Evolutionary conservation across 2,888 invertebrate species (phyloP).

Genomic region (Brenthis daphne): DNA sequence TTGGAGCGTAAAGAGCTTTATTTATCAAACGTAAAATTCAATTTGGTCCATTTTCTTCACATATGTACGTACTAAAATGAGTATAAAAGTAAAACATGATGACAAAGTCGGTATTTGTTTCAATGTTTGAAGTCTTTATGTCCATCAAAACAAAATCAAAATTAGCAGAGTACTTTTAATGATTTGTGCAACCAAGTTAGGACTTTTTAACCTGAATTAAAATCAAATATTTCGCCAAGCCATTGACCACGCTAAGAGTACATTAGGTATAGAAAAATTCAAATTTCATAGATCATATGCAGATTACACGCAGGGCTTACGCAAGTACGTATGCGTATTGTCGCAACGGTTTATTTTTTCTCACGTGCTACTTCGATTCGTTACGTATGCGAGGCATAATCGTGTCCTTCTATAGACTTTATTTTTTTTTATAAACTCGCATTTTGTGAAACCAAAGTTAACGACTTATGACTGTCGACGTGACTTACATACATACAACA

Average conservation of each 20-base stretch:
- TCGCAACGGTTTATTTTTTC: slow-evolving; percentile 51
- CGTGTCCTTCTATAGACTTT: slow-evolving; percentile 61
- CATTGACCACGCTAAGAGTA: no score
- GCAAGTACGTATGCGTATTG: slow-evolving; percentile 40
- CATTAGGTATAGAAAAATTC: slow-evolving; percentile 14
- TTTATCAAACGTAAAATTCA: slow-evolving; percentile 63
- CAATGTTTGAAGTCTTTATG: slow-evolving; percentile 11
- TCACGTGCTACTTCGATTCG: slow-evolving; percentile 63
- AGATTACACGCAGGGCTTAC: slow-evolving; percentile 22
- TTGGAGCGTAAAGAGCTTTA: slow-evolving; percentile 67
- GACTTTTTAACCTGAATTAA: background rate
- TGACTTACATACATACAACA: slow-evolving; percentile 70
- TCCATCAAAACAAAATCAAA: slow-evolving; percentile 5
- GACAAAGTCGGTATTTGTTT: slow-evolving; percentile 6
- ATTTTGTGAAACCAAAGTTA: slow-evolving; percentile 55
- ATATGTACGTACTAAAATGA: slow-evolving; percentile 3
- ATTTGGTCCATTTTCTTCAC: slow-evolving; percentile 18
- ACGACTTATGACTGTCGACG: slow-evolving; percentile 75
- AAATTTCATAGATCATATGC: slow-evolving; percentile 24
- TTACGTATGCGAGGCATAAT: slow-evolving; percentile 54
- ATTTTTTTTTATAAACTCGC: slow-evolving; percentile 60
- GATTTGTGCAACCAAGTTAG: background rate
- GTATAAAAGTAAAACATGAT: slow-evolving; percentile 6
- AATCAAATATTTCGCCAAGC: no score
- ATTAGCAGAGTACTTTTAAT: background rate